Evolutionary conservation across 2,888 invertebrate genomes (phyloP), one percentile per base, ranked within the genome.

Genomic region (Anthoptus insignis): DNA sequence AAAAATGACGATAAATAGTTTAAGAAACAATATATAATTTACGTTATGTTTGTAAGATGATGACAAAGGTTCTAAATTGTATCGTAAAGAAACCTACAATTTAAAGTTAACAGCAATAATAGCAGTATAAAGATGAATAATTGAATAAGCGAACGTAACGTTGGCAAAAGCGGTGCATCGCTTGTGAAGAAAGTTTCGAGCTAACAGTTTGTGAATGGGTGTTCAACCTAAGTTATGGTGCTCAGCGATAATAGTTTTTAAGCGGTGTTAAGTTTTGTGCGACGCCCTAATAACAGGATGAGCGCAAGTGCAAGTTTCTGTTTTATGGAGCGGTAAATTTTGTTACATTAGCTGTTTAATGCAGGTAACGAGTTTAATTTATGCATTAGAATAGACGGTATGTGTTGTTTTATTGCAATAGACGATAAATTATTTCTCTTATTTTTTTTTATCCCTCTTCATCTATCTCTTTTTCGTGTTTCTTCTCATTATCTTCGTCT

Each of bases 181-280:
- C 57, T 45, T 29, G 29, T 45, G 27, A 27, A 9, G 19, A 29
- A 57, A 57, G 45, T 57, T 57, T 19, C 13, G 29, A 29, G 29
- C 57, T 45, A 45, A 45, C 57, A 57, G 45, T 27, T 57, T 22
- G 42, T 57, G 45, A 45, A 45, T 45, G 45, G 45, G 45, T 22
- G 45, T 45, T 45, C 8, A 13, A 45, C 13, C 45, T 45, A 21
- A 45, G n/a, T 45, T 45, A 45, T 45, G 45, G 45, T 22, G 45
- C 45, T 45, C 11, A 21, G 45, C 22, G 45, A 22, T 45, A 45
- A 45, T 45, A 45, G 45, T 22, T 22, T 45, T 45, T 45, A 45
- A 45, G 22, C 21, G 45, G 22, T 21, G 45, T 45, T 45, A 45
- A 45, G 45, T 45, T 45, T 22, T 45, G 45, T 22, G 45, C 13